phyloP scores from a whole-genome alignment of 2,888 invertebrate genomes.

The Smittia sp. region DNA sequence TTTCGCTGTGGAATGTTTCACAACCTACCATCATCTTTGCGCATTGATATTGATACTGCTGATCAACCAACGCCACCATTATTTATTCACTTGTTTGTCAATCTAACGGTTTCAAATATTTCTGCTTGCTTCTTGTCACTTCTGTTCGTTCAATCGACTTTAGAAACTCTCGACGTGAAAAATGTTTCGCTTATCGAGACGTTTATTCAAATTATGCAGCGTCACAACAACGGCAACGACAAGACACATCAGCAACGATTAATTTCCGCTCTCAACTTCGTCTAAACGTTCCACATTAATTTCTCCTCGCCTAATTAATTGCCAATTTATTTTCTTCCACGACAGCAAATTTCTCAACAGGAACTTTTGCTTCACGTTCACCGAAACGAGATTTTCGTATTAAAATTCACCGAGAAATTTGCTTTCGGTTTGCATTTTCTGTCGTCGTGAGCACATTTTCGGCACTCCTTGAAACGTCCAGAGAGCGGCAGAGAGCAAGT shows the following conservation, averaged over 20 bases:
- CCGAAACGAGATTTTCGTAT: constrained; percentile 13
- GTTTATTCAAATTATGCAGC: background rate
- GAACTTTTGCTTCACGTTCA: background rate
- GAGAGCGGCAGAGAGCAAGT: too few relatives aligned
- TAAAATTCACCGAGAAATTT: constrained; percentile 15
- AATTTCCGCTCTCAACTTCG: background rate
- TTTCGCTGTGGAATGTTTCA: background rate
- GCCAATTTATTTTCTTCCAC: background rate
- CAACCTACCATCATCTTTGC: constrained; percentile 3
- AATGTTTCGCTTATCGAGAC: background rate
- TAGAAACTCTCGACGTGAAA: too few relatives aligned
- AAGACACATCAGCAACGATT: background rate
- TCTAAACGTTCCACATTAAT: background rate
- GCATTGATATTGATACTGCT: background rate
- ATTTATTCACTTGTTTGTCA: background rate
- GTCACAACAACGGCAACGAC: background rate
- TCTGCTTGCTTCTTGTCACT: too few relatives aligned
- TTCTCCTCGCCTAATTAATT: background rate
- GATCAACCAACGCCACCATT: background rate
- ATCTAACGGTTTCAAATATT: too few relatives aligned
- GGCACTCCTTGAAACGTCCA: background rate
- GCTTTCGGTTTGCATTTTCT: background rate
- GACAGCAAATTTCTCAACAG: background rate
- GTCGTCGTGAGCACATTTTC: background rate
- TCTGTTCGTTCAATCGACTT: too few relatives aligned